These are phyloP conservation scores for Listronotus bonariensis DNA, from an alignment of 1,140 invertebrate species.

Conservation along the genomic window DNA sequence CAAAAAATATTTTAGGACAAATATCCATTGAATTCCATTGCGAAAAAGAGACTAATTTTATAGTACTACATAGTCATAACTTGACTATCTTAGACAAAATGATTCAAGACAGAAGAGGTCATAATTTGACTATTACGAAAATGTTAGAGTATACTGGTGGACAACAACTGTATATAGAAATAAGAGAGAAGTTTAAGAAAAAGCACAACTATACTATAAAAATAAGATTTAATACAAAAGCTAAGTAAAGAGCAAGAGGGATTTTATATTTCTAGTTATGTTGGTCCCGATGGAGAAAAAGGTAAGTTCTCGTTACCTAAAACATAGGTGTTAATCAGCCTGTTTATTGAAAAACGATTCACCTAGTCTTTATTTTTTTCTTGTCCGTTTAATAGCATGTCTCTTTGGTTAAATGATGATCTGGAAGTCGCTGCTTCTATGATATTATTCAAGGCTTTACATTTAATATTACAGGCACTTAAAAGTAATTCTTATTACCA, in stretches of 20 bases:
- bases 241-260: constrained; percentile 82
- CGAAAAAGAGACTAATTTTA: constrained; percentile 81
- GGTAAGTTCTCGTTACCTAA: constrained; percentile 61
- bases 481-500: too few relatives aligned
- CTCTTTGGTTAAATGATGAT: too few relatives aligned
- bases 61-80: constrained; percentile 89
- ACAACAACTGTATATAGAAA: constrained; percentile 86
- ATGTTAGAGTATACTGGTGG: constrained; percentile 79
- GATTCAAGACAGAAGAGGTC: constrained; percentile 72
- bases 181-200: constrained; percentile 77
- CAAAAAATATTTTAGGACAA: constrained; percentile 65
- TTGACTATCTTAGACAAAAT: constrained; percentile 85
- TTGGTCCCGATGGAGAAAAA: constrained; percentile 72
- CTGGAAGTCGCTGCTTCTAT: too few relatives aligned
- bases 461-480: too few relatives aligned
- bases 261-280: constrained; percentile 91
- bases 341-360: too few relatives aligned
- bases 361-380: too few relatives aligned
- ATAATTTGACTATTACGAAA: constrained; percentile 71
- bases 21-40: constrained; percentile 84
- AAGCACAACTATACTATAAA: constrained; percentile 83
- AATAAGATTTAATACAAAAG: constrained; percentile 79
- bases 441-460: too few relatives aligned
- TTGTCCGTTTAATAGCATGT: too few relatives aligned
- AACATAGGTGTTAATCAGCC: too few relatives aligned